A percentile compares a stretch with the other conserved stretches of the same genome.
These are phyloP conservation scores for Parascotia fuliginaria DNA, from an alignment of 2,888 invertebrate species.

Conservation along the genomic window DNA sequence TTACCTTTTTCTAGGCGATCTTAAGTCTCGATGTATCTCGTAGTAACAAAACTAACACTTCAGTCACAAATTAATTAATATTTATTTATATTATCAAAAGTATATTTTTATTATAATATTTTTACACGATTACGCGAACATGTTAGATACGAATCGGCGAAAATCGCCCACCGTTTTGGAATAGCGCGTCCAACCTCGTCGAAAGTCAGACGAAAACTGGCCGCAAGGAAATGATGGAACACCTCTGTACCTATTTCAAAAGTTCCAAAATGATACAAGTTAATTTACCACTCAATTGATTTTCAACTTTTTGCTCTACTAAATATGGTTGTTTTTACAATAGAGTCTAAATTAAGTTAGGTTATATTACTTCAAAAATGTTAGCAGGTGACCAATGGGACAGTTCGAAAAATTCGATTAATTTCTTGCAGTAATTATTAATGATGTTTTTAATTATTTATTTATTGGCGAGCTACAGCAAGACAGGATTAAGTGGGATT, in stretches of 20 bases:
- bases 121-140: constrained; percentile 28
- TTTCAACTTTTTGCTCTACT: neutral
- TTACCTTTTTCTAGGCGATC: constrained; percentile 33
- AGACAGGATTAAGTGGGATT: neutral
- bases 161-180: constrained; percentile 12
- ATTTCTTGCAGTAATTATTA: constrained; percentile 54
- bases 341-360: constrained; percentile 8
- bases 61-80: constrained; percentile 15
- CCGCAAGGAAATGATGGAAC: constrained; percentile 64
- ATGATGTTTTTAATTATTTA: constrained; percentile 56
- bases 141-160: constrained; percentile 31
- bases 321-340: constrained; percentile 8
- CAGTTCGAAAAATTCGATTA: constrained; percentile 48
- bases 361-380: constrained; percentile 47
- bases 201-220: constrained; percentile 56
- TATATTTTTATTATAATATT: constrained; percentile 11
- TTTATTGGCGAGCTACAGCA: constrained; percentile 35
- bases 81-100: neutral
- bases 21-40: constrained; percentile 7
- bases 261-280: constrained; percentile 54
- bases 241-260: constrained; percentile 53
- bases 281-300: constrained; percentile 4
- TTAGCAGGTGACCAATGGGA: constrained; percentile 60
- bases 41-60: constrained; percentile 29
- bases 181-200: constrained; percentile 42